A percentile compares a stretch with the other conserved stretches of the same genome.
phyloP scores from a whole-genome alignment of 2,888 invertebrate genomes.

The Eupithecia subfuscata region DNA sequence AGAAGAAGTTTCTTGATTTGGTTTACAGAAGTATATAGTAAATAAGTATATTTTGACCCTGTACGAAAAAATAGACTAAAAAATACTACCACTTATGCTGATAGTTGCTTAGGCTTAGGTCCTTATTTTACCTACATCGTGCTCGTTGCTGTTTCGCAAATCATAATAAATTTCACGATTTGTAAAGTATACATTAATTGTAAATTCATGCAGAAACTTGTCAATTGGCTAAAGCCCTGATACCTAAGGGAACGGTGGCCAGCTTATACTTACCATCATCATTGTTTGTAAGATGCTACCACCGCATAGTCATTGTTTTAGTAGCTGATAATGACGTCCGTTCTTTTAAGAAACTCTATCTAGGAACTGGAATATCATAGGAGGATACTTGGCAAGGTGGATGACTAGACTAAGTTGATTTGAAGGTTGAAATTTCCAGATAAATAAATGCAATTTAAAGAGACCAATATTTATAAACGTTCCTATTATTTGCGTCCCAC shows the following conservation, averaged over 20 bases:
- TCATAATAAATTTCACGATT: not conserved
- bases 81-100: too few species aligned
- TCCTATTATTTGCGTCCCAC: not conserved
- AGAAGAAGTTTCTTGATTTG: not conserved
- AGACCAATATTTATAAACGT: not conserved
- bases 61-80: too few species aligned
- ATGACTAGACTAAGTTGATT: not conserved
- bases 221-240: not conserved
- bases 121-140: too few species aligned
- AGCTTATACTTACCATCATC: not conserved
- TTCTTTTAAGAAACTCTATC: not conserved
- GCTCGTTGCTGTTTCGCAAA: not conserved
- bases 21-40: too few species aligned
- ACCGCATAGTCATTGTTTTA: not conserved
- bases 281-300: not conserved
- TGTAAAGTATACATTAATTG: not conserved
- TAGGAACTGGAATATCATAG: not conserved
- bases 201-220: not conserved
- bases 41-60: too few species aligned
- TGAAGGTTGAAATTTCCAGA: not conserved
- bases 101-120: too few species aligned
- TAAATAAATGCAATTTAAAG: not conserved
- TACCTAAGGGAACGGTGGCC: not conserved
- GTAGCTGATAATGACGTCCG: not conserved
- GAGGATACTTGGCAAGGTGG: not conserved